Evolutionary conservation across 2,888 invertebrate species (phyloP).

Genomic region (Drosophila fulvimacula): DNA sequence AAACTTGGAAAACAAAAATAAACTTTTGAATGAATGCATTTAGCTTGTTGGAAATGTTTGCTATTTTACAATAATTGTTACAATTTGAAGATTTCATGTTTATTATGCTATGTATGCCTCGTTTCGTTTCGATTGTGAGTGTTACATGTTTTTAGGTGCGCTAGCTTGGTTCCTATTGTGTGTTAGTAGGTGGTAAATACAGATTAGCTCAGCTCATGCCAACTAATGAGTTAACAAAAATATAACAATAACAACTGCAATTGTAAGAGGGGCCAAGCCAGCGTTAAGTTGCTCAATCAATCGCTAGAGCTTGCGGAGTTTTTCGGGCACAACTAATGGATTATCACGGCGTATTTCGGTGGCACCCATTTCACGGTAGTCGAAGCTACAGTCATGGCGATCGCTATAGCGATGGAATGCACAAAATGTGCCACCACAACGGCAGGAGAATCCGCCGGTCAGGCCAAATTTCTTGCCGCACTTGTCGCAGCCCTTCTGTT

Average conservation of each 20-base stretch:
- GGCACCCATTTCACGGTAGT: slow-evolving; percentile 66
- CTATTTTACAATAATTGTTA: slow-evolving; percentile 3
- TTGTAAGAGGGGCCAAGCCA: slow-evolving; percentile 2
- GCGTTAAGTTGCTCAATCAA: not conserved
- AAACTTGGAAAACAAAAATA: not conserved
- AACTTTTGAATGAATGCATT: not conserved
- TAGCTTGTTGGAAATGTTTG: not conserved
- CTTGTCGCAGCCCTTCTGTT: slow-evolving; percentile 59
- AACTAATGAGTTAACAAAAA: slow-evolving; percentile 17
- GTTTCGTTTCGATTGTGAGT: slow-evolving; percentile 10
- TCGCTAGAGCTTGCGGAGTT: slow-evolving; percentile 53
- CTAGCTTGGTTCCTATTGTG: slow-evolving; percentile 3
- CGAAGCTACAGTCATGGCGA: slow-evolving; percentile 66
- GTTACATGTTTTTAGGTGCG: slow-evolving; percentile 14
- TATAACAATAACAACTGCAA: slow-evolving; percentile 32
- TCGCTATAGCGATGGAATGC: slow-evolving; percentile 66
- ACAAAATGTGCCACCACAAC: slow-evolving; percentile 63
- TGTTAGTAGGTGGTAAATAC: not conserved
- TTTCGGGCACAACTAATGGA: slow-evolving; percentile 50
- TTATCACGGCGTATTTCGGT: slow-evolving; percentile 66
- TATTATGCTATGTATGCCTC: slow-evolving; percentile 11
- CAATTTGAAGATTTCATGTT: slow-evolving; percentile 34
- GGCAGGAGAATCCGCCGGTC: slow-evolving; percentile 59
- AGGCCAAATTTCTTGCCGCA: slow-evolving; percentile 68
- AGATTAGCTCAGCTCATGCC: slow-evolving; percentile 25